Percentiles rank a stretch among this genome's conserved stretches.
Evolutionary conservation across 2,797 vertebrate genomes (phyloP).

Genomic region (Triplophysa bombifrons): DNA sequence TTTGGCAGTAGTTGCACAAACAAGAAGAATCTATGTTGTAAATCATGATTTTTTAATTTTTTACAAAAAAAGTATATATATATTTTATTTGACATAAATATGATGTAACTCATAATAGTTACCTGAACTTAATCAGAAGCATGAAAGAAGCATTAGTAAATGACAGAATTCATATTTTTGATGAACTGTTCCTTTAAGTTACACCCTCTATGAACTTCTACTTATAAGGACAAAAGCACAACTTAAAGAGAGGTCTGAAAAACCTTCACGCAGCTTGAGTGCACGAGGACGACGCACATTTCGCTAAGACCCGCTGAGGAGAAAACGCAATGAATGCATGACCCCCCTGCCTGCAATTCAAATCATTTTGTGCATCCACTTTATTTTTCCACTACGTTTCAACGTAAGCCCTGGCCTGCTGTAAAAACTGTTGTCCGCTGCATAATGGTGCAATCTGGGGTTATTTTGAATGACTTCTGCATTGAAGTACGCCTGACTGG

Average conservation of each 20-base stretch:
- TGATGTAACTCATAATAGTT: too few relatives aligned
- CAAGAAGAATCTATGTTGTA: background rate
- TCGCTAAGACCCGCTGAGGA: slow-evolving; percentile 54
- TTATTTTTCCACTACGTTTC: slow-evolving; percentile 59
- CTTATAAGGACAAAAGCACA: slow-evolving; percentile 12
- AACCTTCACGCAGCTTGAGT: slow-evolving; percentile 55
- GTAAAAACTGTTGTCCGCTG: slow-evolving; percentile 63
- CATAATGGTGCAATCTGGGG: slow-evolving; percentile 70
- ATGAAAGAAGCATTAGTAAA: background rate
- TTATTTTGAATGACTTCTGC: slow-evolving; percentile 51
- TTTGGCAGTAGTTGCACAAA: background rate
- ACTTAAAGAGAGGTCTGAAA: slow-evolving; percentile 19
- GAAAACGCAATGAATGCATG: slow-evolving; percentile 62
- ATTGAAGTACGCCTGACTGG: slow-evolving; percentile 40
- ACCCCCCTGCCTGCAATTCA: slow-evolving; percentile 56
- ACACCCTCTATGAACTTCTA: slow-evolving; percentile 36
- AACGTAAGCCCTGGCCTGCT: slow-evolving; percentile 58
- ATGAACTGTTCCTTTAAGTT: background rate
- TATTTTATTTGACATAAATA: too few relatives aligned
- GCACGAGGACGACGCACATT: slow-evolving; percentile 48
- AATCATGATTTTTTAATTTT: too few relatives aligned
- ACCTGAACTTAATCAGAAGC: too few relatives aligned
- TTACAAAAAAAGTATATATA: too few relatives aligned
- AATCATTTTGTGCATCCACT: slow-evolving; percentile 54
- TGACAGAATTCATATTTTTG: background rate